Percentiles rank a stretch among this genome's conserved stretches.
phyloP scores from a whole-genome alignment of 2,113 vertebrate genomes.

The Coptodon rendalli region DNA sequence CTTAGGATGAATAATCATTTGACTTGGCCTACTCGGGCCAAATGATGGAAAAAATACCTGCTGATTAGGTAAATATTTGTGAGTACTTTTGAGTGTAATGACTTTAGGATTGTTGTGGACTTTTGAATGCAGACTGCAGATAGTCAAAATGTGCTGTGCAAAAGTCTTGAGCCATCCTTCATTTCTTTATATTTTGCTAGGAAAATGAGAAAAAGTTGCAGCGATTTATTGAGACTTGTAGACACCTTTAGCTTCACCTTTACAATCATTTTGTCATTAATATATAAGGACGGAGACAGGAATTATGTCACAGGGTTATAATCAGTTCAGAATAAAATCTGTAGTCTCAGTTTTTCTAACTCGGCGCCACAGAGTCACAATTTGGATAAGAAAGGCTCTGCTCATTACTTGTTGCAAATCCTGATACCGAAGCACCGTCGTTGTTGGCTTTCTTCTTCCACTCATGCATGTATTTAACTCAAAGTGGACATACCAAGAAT shows the following conservation, averaged over 20 bases:
- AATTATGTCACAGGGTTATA: neutral
- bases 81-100: neutral
- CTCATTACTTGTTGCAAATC: neutral
- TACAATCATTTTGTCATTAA: neutral
- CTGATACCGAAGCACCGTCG: neutral
- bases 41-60: neutral
- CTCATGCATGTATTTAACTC: neutral
- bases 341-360: neutral
- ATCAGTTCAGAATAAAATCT: neutral
- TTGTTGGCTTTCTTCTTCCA: neutral
- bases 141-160: neutral
- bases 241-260: neutral
- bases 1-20: neutral
- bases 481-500: neutral
- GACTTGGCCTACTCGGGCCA: neutral
- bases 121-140: neutral
- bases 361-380: neutral
- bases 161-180: neutral
- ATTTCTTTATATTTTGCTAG: neutral
- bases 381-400: neutral
- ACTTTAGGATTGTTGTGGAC: neutral
- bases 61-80: neutral
- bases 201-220: neutral
- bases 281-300: neutral
- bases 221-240: neutral